phyloP scores from a whole-genome alignment of 2,888 invertebrate species.

The Argyra leucocephala region DNA sequence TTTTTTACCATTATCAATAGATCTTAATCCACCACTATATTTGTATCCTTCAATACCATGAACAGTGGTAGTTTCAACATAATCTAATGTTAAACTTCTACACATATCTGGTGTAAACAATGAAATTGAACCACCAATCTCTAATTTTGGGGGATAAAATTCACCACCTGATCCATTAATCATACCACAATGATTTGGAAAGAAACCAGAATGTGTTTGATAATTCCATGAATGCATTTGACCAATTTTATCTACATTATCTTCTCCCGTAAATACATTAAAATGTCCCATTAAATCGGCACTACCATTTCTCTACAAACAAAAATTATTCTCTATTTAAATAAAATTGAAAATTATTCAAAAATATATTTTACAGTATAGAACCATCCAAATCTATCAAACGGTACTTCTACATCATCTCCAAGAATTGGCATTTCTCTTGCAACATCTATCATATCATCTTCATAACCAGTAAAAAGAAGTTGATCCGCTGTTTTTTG shows the following conservation, averaged over 20 bases:
- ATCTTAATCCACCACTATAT: constrained; percentile 54
- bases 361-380: constrained; percentile 48
- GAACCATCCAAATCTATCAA: constrained; percentile 80
- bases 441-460: constrained; percentile 59
- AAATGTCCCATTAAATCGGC: constrained; percentile 61
- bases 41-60: constrained; percentile 57
- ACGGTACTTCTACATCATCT: constrained; percentile 50
- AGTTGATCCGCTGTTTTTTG: constrained; percentile 58
- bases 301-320: constrained; percentile 65
- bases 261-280: constrained; percentile 64
- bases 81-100: constrained; percentile 56
- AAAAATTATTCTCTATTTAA: not conserved
- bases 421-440: constrained; percentile 50
- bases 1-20: constrained; percentile 57
- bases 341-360: not conserved
- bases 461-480: constrained; percentile 72
- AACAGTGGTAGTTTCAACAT: constrained; percentile 48
- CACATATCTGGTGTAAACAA: constrained; percentile 71
- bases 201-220: constrained; percentile 47
- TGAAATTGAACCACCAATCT: constrained; percentile 48
- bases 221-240: constrained; percentile 65
- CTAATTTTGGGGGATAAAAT: constrained; percentile 60
- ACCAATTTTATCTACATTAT: constrained; percentile 55
- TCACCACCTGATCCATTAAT: constrained; percentile 71
- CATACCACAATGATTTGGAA: constrained; percentile 48